Percentiles rank a stretch among this genome's conserved stretches.
These are phyloP conservation scores for Andrena cerasifolii DNA, from an alignment of 1,140 invertebrate genomes.

Conservation along the genomic window DNA sequence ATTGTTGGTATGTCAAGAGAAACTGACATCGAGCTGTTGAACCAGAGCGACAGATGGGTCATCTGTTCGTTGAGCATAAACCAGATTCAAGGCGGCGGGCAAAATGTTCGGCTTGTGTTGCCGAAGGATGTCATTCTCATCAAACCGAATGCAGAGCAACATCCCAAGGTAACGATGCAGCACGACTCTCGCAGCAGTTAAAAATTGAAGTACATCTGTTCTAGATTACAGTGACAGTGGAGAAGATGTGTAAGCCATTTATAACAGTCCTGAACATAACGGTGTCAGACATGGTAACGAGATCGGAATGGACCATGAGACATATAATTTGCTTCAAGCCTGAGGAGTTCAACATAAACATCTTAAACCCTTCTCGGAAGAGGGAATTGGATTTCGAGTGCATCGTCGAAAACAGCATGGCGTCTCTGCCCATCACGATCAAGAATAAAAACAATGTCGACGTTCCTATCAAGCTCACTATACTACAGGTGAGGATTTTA, in stretches of 20 bases:
- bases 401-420: slow-evolving; percentile 62
- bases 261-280: slow-evolving; percentile 70
- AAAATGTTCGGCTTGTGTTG: slow-evolving; percentile 71
- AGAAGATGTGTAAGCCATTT: slow-evolving; percentile 71
- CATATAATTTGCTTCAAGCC: slow-evolving; percentile 78
- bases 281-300: slow-evolving; percentile 75
- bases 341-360: slow-evolving; percentile 70
- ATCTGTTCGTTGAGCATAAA: slow-evolving; percentile 66
- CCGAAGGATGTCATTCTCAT: slow-evolving; percentile 71
- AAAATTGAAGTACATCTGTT: slow-evolving; percentile 35
- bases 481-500: slow-evolving; percentile 66
- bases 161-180: slow-evolving; percentile 68
- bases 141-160: slow-evolving; percentile 69
- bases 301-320: slow-evolving; percentile 71
- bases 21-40: slow-evolving; percentile 72
- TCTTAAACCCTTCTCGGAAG: slow-evolving; percentile 60
- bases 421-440: slow-evolving; percentile 68
- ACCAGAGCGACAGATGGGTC: slow-evolving; percentile 76
- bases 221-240: slow-evolving; percentile 73
- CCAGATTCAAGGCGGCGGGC: slow-evolving; percentile 72
- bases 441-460: slow-evolving; percentile 76
- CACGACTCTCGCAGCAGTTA: neutral
- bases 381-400: slow-evolving; percentile 69
- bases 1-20: slow-evolving; percentile 71
- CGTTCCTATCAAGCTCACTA: slow-evolving; percentile 67